Percentiles rank a stretch among this genome's conserved stretches.
phyloP scores from a whole-genome alignment of 2,888 invertebrate species.

The Aphidoletes aphidimyza region DNA sequence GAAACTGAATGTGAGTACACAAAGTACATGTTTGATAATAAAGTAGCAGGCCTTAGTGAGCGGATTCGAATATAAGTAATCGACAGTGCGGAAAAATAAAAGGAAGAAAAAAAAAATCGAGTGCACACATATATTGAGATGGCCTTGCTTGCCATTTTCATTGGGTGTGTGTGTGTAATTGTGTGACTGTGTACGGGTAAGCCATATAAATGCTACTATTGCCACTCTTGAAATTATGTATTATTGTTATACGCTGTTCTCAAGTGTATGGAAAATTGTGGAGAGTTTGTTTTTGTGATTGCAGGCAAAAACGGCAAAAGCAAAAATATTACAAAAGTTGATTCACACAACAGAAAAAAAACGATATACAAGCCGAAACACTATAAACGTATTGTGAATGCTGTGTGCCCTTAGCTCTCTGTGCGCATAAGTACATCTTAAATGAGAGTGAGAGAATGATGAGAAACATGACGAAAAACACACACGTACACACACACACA shows the following conservation, averaged over 20 bases:
- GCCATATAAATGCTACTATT: slow-evolving; percentile 4
- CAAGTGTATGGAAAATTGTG: slow-evolving; percentile 25
- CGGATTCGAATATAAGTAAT: slow-evolving; percentile 41
- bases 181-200: neutral
- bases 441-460: neutral
- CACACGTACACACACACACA: neutral
- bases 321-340: neutral
- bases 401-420: slow-evolving; percentile 11
- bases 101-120: neutral
- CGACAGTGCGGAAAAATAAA: slow-evolving; percentile 32
- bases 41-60: slow-evolving; percentile 19
- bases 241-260: slow-evolving; percentile 32
- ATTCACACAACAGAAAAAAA: neutral
- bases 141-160: neutral
- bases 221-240: slow-evolving; percentile 38
- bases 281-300: slow-evolving; percentile 25
- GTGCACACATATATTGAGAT: neutral
- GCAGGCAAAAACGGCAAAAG: neutral
- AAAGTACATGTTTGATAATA: slow-evolving; percentile 43
- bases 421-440: slow-evolving; percentile 1
- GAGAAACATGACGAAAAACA: neutral
- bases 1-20: neutral
- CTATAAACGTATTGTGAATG: neutral
- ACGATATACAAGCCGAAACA: neutral
- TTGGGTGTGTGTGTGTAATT: too few relatives aligned